Evolutionary conservation across 2,113 vertebrate species (phyloP).

Genomic region (Oxyura jamaicensis): DNA sequence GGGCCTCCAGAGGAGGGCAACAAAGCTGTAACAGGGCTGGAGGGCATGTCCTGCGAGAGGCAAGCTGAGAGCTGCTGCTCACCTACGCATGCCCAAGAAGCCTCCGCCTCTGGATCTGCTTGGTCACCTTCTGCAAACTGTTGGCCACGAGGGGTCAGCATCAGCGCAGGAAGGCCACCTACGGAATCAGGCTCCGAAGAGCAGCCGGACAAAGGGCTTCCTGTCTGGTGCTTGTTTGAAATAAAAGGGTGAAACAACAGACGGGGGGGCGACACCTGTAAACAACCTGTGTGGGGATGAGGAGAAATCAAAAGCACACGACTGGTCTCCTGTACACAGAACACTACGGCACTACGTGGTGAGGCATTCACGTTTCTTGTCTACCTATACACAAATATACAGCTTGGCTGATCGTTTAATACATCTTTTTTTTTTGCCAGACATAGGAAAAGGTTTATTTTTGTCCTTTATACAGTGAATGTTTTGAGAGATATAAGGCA

Average conservation of each 20-base stretch:
- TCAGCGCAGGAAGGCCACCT: not conserved
- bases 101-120: accelerated
- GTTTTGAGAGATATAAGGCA: constrained; percentile 73
- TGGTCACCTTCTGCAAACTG: not conserved
- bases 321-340: not conserved
- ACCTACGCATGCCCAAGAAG: accelerated
- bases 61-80: not conserved
- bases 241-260: not conserved
- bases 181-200: not conserved
- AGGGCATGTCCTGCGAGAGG: not conserved
- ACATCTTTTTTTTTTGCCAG: constrained; percentile 51
- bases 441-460: constrained; percentile 65
- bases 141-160: constrained; percentile 10
- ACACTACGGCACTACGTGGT: not conserved
- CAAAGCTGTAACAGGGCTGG: not conserved
- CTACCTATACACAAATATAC: constrained; percentile 60
- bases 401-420: constrained; percentile 56
- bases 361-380: constrained; percentile 37
- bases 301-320: not conserved
- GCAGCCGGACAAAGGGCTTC: not conserved
- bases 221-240: accelerated
- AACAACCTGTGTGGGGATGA: constrained; percentile 52
- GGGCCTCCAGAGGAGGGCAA: not conserved
- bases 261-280: not conserved
- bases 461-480: constrained; percentile 67